These are phyloP conservation scores for Laticauda colubrina DNA, from an alignment of 2,113 vertebrate species.

Conservation along the genomic window DNA sequence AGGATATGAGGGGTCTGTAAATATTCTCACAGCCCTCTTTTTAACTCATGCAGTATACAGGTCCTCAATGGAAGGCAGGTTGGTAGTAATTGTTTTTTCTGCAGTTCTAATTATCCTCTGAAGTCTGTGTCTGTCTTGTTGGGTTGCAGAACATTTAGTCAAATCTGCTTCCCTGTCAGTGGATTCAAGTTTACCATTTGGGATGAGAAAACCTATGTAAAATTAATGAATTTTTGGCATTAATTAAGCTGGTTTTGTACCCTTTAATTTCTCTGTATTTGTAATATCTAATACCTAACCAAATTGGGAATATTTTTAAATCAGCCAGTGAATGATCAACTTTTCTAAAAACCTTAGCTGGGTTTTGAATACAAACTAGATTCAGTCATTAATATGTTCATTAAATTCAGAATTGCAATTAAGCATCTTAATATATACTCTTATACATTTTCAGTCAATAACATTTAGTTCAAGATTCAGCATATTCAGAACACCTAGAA, in stretches of 20 bases:
- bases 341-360: background rate
- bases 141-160: background rate
- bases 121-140: no score
- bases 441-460: background rate
- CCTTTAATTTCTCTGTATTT: background rate
- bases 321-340: background rate
- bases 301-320: conserved; percentile 3
- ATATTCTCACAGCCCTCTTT: no score
- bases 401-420: background rate
- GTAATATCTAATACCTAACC: background rate
- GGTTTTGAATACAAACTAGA: background rate
- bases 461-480: background rate
- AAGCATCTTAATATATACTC: background rate
- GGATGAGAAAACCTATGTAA: background rate
- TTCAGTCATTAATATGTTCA: background rate
- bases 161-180: background rate
- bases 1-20: no score
- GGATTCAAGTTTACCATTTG: background rate
- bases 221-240: background rate
- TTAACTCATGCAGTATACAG: no score
- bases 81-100: no score
- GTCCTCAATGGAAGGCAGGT: no score
- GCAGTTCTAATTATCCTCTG: no score
- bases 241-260: background rate
- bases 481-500: background rate